Evolutionary conservation across 1,140 invertebrate species (phyloP).

Genomic region (Campoletis sonorensis): DNA sequence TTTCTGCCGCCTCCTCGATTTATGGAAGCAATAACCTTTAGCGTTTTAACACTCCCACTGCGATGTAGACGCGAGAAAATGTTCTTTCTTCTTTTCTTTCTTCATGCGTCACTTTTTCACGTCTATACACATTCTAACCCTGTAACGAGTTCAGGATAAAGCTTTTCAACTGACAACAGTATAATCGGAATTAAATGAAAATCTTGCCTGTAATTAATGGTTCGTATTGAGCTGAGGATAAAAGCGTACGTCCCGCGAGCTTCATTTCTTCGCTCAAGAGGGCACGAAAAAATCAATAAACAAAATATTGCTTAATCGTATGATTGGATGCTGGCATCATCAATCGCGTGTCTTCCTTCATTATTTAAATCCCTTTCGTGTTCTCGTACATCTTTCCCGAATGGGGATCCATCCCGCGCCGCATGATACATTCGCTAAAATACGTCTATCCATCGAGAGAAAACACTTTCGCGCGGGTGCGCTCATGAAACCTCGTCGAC

Average conservation of each 20-base stretch:
- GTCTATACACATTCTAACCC: neutral
- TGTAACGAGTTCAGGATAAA: neutral
- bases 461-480: slow-evolving; percentile 21
- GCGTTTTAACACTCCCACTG: slow-evolving; percentile 53
- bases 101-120: neutral
- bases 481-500: slow-evolving; percentile 40
- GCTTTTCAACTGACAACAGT: too few species aligned
- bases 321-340: neutral
- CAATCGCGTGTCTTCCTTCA: slow-evolving; percentile 21
- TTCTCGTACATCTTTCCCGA: neutral
- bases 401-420: slow-evolving; percentile 6
- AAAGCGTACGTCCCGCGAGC: too few species aligned
- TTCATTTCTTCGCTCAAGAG: neutral
- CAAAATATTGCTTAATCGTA: neutral
- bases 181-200: too few species aligned
- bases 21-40: slow-evolving; percentile 70
- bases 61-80: neutral
- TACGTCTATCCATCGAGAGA: slow-evolving; percentile 33
- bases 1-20: slow-evolving; percentile 59
- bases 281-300: neutral
- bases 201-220: too few species aligned
- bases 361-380: neutral
- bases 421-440: neutral
- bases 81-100: neutral
- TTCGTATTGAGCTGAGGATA: too few species aligned